Base-by-base conservation (phyloP, 1,140 invertebrate species). In the Holotrichia oblita region DNA sequence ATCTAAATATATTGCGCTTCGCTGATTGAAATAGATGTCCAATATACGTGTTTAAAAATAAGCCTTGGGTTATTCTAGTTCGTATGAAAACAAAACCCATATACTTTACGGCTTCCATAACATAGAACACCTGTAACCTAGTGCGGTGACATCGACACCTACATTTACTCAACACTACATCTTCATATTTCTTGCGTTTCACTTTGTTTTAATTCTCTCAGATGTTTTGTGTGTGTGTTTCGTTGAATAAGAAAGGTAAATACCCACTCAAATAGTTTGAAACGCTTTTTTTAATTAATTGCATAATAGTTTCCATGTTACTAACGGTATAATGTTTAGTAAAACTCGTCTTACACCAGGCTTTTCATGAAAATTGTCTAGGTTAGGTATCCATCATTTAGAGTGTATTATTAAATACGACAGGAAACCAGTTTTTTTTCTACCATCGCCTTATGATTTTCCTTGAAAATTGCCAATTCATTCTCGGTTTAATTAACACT, bases 91-190 rank as follows among this genome's bases (percentile, higher is more conserved):
- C 44, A 48, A 48, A 48, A 48, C 44, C 44, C n/a, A 48, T 12
- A 48, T 48, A 48, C 44, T 48, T 48, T 48, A 48, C 44, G 44
- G 44, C 44, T 48, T 48, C 44, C 44, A 48, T 12, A n/a, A 48
- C n/a, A n/a, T 48, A n/a, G n/a, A 48, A 48, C 44, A 48, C 44
- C 44, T 48, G 44, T 48, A 48, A 48, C 44, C 44, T n/a, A 48
- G 44, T 48, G 44, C 44, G 44, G 44, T 48, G 44, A 48, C 44
- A 48, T 48, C 44, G 12, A 48, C 44, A 48, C 44, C 44, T 48
- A 48, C 12, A 48, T 48, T 48, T 48, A 10, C 44, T 48, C 12
- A 14, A 12, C 44, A n/a, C 44, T 48, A 10, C 4, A n/a, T 48
- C 7, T n/a, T n/a, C 44, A 48, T 48, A 41, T 41, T 41, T 6